Evolutionary conservation across 2,797 vertebrate species (phyloP).

Genomic region (Synanceia verrucosa): DNA sequence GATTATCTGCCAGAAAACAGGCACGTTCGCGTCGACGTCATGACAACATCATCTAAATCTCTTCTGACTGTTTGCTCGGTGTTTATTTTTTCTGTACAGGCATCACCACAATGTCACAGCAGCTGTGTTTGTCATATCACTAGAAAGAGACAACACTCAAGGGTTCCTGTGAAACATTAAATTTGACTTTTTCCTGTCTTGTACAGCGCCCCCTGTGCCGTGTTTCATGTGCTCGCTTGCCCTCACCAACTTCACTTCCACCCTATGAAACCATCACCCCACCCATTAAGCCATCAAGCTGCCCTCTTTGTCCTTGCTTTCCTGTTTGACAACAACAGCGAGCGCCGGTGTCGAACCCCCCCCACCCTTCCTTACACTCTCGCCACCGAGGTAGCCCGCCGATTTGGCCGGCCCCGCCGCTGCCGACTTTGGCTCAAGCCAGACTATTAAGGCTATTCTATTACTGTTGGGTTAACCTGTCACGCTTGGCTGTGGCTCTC

Average conservation of each 20-base stretch:
- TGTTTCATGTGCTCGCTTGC: constrained; percentile 47
- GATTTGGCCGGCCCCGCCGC: constrained; percentile 28
- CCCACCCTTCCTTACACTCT: constrained; percentile 6
- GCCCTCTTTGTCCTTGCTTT: constrained; percentile 75
- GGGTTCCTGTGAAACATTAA: constrained; percentile 54
- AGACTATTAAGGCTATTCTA: constrained; percentile 70
- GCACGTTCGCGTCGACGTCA: constrained; percentile 61
- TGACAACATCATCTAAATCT: constrained; percentile 71
- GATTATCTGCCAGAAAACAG: constrained; percentile 72
- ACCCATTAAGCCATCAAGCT: constrained; percentile 70
- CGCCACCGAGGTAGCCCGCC: constrained; percentile 17
- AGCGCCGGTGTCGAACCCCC: background rate
- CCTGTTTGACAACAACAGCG: constrained; percentile 59
- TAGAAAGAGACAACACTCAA: constrained; percentile 37
- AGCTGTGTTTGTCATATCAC: background rate
- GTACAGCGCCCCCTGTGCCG: constrained; percentile 31
- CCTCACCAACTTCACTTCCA: constrained; percentile 62
- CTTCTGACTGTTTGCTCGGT: constrained; percentile 58
- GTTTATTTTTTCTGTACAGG: constrained; percentile 55
- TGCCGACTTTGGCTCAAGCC: constrained; percentile 40
- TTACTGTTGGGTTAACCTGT: constrained; percentile 79
- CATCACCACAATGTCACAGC: constrained; percentile 24
- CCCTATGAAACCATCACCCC: constrained; percentile 71
- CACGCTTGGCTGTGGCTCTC: constrained; percentile 72
- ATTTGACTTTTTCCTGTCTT: constrained; percentile 26